A percentile compares a stretch with the other conserved stretches of the same genome.
Conservation (phyloP, 2,113 vertebrate genomes). For the Tenrec ecaudatus region DNA sequence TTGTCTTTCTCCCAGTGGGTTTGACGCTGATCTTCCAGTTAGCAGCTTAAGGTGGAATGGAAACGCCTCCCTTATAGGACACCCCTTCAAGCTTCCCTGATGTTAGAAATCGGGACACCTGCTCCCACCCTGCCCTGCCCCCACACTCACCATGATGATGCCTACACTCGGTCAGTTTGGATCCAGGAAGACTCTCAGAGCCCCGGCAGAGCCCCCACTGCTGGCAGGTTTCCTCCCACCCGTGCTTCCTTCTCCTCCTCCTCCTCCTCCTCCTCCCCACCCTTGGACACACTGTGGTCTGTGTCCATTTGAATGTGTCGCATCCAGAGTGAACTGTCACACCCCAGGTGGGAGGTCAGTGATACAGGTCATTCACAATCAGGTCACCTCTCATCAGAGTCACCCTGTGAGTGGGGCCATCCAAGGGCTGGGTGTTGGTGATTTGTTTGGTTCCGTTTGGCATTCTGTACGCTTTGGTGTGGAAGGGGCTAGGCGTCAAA, state of each 20-base stretch:
- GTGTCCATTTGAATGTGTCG: fast-evolving
- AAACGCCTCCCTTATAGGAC: background rate
- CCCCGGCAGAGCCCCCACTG: background rate
- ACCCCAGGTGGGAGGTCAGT: background rate
- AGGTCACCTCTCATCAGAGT: background rate
- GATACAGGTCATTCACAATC: background rate
- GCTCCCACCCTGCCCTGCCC: fast-evolving
- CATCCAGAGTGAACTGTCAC: too few species aligned
- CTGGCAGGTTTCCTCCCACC: fast-evolving
- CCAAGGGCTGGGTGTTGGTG: background rate
- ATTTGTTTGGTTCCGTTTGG: background rate
- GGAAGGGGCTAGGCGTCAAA: background rate
- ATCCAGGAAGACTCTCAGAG: background rate
- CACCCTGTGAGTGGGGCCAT: background rate
- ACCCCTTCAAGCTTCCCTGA: fast-evolving
- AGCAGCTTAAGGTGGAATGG: background rate
- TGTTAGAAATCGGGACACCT: background rate
- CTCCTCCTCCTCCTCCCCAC: fast-evolving
- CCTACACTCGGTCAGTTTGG: background rate
- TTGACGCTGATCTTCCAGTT: too few species aligned
- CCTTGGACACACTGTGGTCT: background rate
- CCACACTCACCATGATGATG: fast-evolving
- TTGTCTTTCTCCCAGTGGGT: too few species aligned
- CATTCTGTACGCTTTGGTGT: background rate
- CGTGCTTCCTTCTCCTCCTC: fast-evolving